Percentiles rank a stretch among this genome's conserved stretches.
These are phyloP conservation scores for Chiloscyllium plagiosum DNA, from an alignment of 2,113 vertebrate species.

Conservation along the genomic window DNA sequence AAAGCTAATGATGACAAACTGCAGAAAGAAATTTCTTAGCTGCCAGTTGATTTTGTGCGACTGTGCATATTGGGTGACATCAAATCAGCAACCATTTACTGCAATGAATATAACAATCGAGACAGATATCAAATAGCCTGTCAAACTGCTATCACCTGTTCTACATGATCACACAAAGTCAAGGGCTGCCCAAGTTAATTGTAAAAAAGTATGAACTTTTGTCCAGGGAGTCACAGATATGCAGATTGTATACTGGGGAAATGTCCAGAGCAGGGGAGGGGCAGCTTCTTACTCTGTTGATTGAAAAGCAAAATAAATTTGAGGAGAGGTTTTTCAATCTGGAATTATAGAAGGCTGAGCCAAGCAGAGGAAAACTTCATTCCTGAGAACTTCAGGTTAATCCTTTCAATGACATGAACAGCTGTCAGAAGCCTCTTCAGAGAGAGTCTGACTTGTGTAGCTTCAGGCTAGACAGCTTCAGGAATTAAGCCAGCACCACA, in stretches of 20 bases:
- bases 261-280: not conserved
- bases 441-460: not conserved
- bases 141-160: not conserved
- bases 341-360: not conserved
- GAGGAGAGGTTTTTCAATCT: not conserved
- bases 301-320: not conserved
- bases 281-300: not conserved
- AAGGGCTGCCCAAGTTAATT: not conserved
- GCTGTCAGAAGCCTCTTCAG: conserved; percentile 10
- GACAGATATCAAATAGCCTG: not conserved
- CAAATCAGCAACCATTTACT: not conserved
- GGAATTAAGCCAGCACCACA: conserved; percentile 4
- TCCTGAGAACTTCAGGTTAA: conserved; percentile 23
- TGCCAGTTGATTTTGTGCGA: not conserved
- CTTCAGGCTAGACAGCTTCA: conserved; percentile 26
- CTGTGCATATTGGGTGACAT: not conserved
- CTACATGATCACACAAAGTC: not conserved
- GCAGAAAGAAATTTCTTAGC: not conserved
- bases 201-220: not conserved
- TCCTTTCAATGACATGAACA: conserved; percentile 25
- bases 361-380: not conserved
- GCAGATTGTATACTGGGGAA: not conserved
- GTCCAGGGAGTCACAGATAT: not conserved
- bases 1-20: not conserved
- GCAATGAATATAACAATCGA: not conserved